These are phyloP conservation scores for Rhadina sibilatrix DNA, from an alignment of 2,113 vertebrate genomes.

Conservation along the genomic window DNA sequence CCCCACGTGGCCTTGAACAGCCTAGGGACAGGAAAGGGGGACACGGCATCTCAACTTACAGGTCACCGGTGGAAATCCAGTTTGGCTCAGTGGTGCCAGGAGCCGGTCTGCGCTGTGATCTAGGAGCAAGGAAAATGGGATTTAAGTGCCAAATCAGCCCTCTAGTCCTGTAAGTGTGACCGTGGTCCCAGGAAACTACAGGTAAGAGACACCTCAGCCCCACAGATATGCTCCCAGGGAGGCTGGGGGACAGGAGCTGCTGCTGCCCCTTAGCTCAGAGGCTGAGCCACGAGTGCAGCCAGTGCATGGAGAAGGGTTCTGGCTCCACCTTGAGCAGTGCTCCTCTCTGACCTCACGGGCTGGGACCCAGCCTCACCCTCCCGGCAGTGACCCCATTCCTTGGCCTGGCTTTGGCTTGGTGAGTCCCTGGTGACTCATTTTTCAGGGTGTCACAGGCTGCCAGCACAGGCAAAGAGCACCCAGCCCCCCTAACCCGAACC, in stretches of 20 bases:
- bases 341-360: not conserved
- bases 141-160: not conserved
- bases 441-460: not conserved
- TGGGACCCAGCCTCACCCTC: not conserved
- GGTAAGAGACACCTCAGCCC: not conserved
- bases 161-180: rapidly evolving
- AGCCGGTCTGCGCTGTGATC: rapidly evolving
- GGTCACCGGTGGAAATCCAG: slow-evolving; percentile 34
- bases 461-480: not conserved
- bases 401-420: not conserved
- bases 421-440: not conserved
- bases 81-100: not conserved
- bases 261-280: not conserved
- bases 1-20: not conserved
- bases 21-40: not conserved
- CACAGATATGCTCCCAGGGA: rapidly evolving
- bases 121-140: not conserved
- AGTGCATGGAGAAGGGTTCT: rapidly evolving
- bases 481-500: not conserved
- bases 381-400: not conserved
- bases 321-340: rapidly evolving
- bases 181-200: rapidly evolving
- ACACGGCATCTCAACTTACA: not conserved
- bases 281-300: not conserved
- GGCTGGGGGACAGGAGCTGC: not conserved